phyloP scores from a whole-genome alignment of 92 coral and sea anemone genomes.

The Montipora capitata region DNA sequence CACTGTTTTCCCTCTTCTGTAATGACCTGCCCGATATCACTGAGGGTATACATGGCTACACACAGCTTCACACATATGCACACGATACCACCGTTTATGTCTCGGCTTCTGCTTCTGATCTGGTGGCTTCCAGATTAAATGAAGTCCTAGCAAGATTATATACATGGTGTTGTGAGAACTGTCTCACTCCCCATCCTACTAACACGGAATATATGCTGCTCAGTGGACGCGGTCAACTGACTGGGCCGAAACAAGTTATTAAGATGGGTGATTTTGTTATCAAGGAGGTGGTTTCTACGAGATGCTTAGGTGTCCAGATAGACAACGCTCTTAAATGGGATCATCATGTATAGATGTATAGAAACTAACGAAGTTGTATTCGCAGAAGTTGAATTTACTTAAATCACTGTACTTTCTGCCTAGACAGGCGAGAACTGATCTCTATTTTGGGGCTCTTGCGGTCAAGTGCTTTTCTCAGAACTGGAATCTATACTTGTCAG shows the following conservation, averaged over 20 bases:
- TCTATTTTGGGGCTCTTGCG: conserved; percentile 8
- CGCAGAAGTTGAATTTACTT: conserved; percentile 5
- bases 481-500: background rate
- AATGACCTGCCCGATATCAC: conserved; percentile 36
- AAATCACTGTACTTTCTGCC: conserved; percentile 20
- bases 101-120: conserved; percentile 22
- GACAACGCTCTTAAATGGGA: conserved; percentile 18
- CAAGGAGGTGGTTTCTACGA: conserved; percentile 20
- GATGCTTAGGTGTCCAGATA: conserved; percentile 11
- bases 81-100: background rate
- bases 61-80: no score
- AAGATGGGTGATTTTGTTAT: conserved; percentile 20
- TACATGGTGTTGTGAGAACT: conserved; percentile 7
- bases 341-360: no score
- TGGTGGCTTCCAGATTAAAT: background rate
- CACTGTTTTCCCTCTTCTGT: conserved; percentile 42
- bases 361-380: background rate
- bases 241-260: conserved; percentile 13
- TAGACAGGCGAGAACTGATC: conserved; percentile 20
- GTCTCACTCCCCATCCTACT: conserved; percentile 38
- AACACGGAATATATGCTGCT: background rate
- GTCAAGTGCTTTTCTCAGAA: background rate
- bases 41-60: conserved; percentile 36
- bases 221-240: background rate
- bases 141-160: conserved; percentile 26